Conservation (phyloP, 2,113 vertebrate genomes). For the Prolemur simus region DNA sequence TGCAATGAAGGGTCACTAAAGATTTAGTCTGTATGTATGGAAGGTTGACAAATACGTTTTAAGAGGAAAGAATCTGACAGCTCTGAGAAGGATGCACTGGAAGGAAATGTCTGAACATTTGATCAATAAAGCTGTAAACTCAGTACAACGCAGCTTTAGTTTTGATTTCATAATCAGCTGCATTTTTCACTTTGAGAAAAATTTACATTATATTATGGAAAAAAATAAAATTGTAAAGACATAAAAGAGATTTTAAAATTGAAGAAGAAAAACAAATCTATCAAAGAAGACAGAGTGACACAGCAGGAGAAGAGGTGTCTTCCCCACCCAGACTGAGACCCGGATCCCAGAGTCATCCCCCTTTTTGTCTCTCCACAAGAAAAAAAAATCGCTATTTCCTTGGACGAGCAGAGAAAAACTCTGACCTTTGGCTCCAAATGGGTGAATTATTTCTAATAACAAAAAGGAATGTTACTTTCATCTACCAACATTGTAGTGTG, state of each 20-base stretch:
- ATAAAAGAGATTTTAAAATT: neutral
- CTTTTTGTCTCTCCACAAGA: neutral
- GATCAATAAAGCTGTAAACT: neutral
- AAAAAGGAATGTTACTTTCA: neutral
- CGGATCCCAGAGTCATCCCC: neutral
- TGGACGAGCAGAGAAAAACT: neutral
- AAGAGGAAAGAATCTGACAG: neutral
- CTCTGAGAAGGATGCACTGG: neutral
- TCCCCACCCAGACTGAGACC: neutral
- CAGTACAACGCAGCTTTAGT: neutral
- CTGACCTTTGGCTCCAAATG: neutral
- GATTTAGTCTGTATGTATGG: neutral
- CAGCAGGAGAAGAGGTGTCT: neutral
- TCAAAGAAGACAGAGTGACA: neutral
- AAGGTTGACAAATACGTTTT: neutral
- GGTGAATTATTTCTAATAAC: neutral
- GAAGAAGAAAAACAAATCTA: neutral
- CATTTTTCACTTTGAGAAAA: neutral
- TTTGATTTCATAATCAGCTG: neutral
- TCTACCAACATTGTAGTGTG: too few relatives aligned
- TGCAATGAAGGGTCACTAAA: neutral
- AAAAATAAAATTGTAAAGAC: conserved; percentile 5
- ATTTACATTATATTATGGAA: neutral
- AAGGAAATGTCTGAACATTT: neutral
- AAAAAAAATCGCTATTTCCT: neutral